phyloP scores from a whole-genome alignment of 2,888 invertebrate species.

The Mystacides longicornis region DNA sequence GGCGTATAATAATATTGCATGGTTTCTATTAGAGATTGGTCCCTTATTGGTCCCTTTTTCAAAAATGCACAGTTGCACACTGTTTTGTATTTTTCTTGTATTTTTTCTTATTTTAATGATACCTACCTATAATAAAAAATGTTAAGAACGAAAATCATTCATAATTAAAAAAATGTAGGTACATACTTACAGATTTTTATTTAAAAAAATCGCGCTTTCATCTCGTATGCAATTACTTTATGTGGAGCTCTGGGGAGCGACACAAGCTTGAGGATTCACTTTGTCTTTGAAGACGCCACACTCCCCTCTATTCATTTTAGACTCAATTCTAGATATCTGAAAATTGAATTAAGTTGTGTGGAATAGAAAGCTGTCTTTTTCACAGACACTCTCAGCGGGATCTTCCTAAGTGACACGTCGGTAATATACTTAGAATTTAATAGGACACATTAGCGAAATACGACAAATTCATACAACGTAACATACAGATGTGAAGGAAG shows the following conservation, averaged over 20 bases:
- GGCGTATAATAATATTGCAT: too few species aligned
- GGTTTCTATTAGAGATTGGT: too few species aligned
- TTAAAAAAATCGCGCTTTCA: too few species aligned
- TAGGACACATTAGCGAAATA: too few species aligned
- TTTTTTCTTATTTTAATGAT: neutral
- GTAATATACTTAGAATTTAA: too few species aligned
- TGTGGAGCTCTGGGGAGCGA: neutral
- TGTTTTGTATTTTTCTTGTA: neutral
- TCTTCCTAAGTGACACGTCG: neutral
- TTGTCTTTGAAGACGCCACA: constrained; percentile 10
- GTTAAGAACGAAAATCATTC: neutral
- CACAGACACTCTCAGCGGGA: neutral
- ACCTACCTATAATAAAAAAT: too few species aligned
- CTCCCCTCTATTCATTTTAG: constrained; percentile 4
- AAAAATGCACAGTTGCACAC: neutral
- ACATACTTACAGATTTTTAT: too few species aligned
- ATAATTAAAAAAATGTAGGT: neutral
- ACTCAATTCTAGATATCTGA: constrained; percentile 7
- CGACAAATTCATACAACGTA: too few species aligned
- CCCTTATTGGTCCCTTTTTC: too few species aligned
- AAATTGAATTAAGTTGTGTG: constrained; percentile 12
- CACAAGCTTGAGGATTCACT: constrained; percentile 4
- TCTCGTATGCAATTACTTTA: neutral
- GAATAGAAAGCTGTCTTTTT: neutral
- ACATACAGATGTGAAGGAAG: too few species aligned